These are phyloP conservation scores for Cylloceria caligata DNA, from an alignment of 2,888 invertebrate genomes.

Conservation along the genomic window DNA sequence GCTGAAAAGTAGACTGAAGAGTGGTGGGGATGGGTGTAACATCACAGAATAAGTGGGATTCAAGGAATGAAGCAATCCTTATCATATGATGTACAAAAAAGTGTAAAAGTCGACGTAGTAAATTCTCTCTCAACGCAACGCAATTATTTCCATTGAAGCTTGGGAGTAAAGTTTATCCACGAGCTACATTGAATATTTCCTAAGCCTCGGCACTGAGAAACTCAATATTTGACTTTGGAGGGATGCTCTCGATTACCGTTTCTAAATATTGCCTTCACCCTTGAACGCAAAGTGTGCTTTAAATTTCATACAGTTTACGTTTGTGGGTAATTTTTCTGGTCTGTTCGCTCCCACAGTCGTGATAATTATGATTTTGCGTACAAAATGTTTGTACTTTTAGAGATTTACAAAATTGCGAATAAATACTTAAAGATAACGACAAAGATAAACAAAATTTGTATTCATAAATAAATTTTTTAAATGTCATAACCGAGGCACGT, in stretches of 20 bases:
- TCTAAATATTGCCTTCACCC: conserved; percentile 12
- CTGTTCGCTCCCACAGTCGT: conserved; percentile 5
- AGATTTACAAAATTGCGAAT: not conserved
- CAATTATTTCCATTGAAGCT: not conserved
- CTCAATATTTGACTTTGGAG: conserved; percentile 38
- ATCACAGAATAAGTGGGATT: too few relatives aligned
- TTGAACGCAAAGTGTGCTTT: not conserved
- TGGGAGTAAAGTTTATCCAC: not conserved
- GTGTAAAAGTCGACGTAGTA: not conserved
- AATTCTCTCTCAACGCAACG: not conserved
- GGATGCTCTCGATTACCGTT: not conserved
- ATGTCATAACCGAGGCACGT: not conserved
- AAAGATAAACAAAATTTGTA: not conserved
- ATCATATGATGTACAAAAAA: not conserved
- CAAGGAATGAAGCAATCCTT: too few relatives aligned
- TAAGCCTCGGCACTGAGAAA: not conserved
- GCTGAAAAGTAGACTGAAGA: too few relatives aligned
- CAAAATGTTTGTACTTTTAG: not conserved
- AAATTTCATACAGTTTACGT: not conserved
- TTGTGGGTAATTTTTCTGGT: not conserved
- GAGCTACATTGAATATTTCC: conserved; percentile 3
- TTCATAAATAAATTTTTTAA: not conserved
- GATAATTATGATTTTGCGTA: not conserved
- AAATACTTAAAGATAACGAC: not conserved
- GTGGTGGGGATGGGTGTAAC: too few relatives aligned